phyloP scores from a whole-genome alignment of 2,888 invertebrate species.

The Coremacera marginata region DNA sequence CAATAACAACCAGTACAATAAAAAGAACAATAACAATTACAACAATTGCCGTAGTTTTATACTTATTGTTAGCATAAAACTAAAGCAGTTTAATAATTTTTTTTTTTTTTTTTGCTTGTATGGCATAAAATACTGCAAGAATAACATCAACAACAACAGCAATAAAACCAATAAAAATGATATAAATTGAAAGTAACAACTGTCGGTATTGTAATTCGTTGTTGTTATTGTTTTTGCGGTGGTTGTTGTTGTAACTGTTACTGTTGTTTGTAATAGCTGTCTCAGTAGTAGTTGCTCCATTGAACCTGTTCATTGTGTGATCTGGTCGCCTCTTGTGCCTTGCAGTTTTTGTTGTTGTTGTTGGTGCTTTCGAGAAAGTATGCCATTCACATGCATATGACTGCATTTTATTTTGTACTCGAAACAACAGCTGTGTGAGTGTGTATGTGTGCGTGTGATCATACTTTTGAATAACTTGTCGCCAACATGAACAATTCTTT shows the following conservation, averaged over 20 bases:
- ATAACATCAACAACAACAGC: background rate
- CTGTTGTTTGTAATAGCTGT: background rate
- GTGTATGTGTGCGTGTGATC: conserved; percentile 40
- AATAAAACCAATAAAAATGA: conserved; percentile 14
- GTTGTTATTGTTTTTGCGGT: conserved; percentile 16
- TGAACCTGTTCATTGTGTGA: conserved; percentile 19
- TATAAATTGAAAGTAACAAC: conserved; percentile 34
- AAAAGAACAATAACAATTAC: background rate
- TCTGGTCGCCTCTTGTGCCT: background rate
- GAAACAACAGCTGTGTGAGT: conserved; percentile 1
- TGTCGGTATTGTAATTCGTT: background rate
- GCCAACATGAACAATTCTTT: conserved; percentile 27
- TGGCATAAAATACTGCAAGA: background rate
- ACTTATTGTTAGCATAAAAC: conserved; percentile 18
- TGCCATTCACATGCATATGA: conserved; percentile 13
- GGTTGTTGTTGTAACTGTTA: background rate
- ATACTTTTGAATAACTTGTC: conserved; percentile 35
- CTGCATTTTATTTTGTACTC: conserved; percentile 3
- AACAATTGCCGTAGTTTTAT: background rate
- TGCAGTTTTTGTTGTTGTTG: conserved; percentile 7
- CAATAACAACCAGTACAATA: background rate
- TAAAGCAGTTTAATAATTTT: conserved; percentile 22
- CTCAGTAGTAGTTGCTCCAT: conserved; percentile 5
- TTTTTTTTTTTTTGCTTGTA: background rate
- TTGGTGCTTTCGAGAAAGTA: conserved; percentile 27